A percentile compares a stretch with the other conserved stretches of the same genome.
phyloP scores from a whole-genome alignment of 1,140 invertebrate species.

The Drosophila novamexicana region DNA sequence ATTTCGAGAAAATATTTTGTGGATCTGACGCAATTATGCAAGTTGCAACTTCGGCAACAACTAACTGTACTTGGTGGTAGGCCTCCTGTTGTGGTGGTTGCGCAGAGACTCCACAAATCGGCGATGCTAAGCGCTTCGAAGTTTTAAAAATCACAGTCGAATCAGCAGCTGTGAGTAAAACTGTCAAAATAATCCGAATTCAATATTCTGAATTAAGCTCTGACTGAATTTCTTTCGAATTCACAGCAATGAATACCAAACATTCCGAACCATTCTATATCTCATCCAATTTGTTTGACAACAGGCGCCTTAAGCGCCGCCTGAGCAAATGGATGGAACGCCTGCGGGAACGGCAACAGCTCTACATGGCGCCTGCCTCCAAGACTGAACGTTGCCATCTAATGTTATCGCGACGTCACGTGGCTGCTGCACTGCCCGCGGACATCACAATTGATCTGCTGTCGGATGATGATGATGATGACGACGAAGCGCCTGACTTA shows the following conservation, averaged over 20 bases:
- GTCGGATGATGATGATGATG: constrained; percentile 61
- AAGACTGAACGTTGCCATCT: constrained; percentile 63
- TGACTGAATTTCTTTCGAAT: not conserved
- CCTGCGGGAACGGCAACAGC: constrained; percentile 52
- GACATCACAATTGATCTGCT: constrained; percentile 77
- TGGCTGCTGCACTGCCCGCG: constrained; percentile 47
- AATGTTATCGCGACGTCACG: constrained; percentile 42
- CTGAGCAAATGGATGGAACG: constrained; percentile 68
- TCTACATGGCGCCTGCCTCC: constrained; percentile 29
- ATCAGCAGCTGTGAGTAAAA: constrained; percentile 21
- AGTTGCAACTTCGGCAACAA: constrained; percentile 62
- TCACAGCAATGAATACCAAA: constrained; percentile 68
- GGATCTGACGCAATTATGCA: constrained; percentile 68
- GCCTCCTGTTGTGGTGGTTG: constrained; percentile 12
- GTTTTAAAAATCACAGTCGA: not conserved
- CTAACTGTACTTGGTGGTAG: constrained; percentile 46
- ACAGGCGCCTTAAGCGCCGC: constrained; percentile 68
- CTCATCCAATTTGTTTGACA: constrained; percentile 70
- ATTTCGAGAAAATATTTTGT: not conserved
- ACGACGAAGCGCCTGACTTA: not conserved
- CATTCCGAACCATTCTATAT: constrained; percentile 82
- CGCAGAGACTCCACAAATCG: not conserved
- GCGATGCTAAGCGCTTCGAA: constrained; percentile 4
- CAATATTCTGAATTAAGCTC: not conserved
- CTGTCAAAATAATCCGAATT: not conserved